Conservation (phyloP, 2,113 vertebrate species). For the Mohoua ochrocephala region DNA sequence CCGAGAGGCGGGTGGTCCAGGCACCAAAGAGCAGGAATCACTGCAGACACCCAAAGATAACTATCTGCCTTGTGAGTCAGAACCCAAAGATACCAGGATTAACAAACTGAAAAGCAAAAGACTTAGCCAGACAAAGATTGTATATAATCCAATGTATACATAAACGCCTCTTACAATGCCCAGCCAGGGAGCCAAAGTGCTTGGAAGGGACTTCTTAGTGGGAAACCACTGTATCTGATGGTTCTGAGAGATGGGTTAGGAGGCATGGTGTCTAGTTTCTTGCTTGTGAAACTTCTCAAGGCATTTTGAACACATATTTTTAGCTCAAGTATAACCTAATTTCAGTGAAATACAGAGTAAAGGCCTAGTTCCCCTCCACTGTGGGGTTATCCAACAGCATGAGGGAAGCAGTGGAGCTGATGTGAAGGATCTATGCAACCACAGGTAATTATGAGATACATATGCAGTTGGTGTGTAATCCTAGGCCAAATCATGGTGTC, state of each 20-base stretch:
- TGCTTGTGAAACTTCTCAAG: background rate
- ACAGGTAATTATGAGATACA: background rate
- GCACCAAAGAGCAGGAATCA: background rate
- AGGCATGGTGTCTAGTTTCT: background rate
- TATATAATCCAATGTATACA: slow-evolving; percentile 32
- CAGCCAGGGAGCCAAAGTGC: background rate
- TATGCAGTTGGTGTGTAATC: background rate
- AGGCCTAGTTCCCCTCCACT: background rate
- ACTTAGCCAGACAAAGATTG: slow-evolving; percentile 12
- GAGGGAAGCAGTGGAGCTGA: background rate
- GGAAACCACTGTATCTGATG: background rate
- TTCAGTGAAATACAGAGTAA: background rate
- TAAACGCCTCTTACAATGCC: background rate
- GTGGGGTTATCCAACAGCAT: background rate
- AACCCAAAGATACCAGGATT: slow-evolving; percentile 37
- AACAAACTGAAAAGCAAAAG: slow-evolving; percentile 50
- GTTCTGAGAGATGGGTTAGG: background rate
- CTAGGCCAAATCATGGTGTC: background rate
- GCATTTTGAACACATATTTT: background rate
- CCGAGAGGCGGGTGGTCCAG: slow-evolving; percentile 12
- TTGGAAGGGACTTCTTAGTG: background rate
- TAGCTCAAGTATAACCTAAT: background rate
- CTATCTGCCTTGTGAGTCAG: slow-evolving; percentile 49
- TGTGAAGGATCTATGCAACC: background rate
- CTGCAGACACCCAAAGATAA: slow-evolving; percentile 40